Base-by-base conservation (phyloP, 1,140 invertebrate genomes). In the Hyphantria cunea region DNA sequence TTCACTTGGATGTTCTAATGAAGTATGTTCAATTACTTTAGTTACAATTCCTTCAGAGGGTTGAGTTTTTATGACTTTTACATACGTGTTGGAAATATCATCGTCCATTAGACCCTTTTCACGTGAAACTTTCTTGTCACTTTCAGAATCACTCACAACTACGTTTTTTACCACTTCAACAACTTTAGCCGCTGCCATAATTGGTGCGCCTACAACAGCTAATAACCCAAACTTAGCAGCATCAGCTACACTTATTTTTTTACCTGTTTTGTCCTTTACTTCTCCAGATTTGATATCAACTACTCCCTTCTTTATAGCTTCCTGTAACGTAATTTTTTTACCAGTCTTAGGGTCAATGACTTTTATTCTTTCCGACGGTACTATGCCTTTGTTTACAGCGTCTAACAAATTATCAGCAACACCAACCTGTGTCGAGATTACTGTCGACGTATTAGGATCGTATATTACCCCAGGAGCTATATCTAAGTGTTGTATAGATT, bases 251-350 rank as follows among this genome's bases (percentile, higher is more conserved):
- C 93, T 93, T 14, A 96, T 93, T 66, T 93, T 94, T 45, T 93
- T 92, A 17, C 94, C 94, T 7, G 91, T 81, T 54, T 92, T 91
- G 67, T 95, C 93, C 66, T 92, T 93, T 61, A 96, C 93, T 66
- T 94, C 92, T 11, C 94, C 94, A 0, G 95, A 95, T 47, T 94
- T 92, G 68, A 93, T 91, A 90, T 97, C 93, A 11, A 98, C 91
- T 52, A 97, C 93, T 42, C 95, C 95, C 74, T 93, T 94, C 9
- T 93, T 84, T 9, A 98, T 92, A 2, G 97, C 97, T 85, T 97
- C 95, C 13, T 93, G 92, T 14, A 98, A 89, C 34, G 93, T 92
- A 45, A 98, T 92, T 67, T 94, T 90, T 80, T 93, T 90, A 5
- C 95, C 95, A 0, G 94, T 94, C 41, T 90, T 83, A 13, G 96